phyloP scores from a whole-genome alignment of 2,888 invertebrate species.

The Drosophila falleni region DNA sequence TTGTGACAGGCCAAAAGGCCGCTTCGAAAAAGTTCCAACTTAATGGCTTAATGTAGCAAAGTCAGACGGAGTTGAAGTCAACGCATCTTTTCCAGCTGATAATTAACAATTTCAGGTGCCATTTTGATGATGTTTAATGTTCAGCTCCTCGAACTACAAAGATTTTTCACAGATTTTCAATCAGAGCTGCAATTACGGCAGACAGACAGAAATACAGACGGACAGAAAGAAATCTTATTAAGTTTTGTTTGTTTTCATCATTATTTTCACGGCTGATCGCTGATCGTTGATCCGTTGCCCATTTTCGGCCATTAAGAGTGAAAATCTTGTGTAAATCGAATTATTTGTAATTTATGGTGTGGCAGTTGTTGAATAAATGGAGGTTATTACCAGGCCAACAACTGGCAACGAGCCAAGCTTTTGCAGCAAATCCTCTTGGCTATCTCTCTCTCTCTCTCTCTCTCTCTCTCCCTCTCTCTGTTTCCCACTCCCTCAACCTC shows the following conservation, averaged over 20 bases:
- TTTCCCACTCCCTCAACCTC: too few species aligned
- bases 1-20: slow-evolving; percentile 54
- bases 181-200: slow-evolving; percentile 63
- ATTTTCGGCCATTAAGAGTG: slow-evolving; percentile 81
- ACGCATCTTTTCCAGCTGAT: slow-evolving; percentile 39
- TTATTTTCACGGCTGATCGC: slow-evolving; percentile 72
- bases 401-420: slow-evolving; percentile 47
- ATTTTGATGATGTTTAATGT: slow-evolving; percentile 29
- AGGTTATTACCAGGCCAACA: slow-evolving; percentile 71
- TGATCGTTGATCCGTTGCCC: slow-evolving; percentile 69
- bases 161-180: slow-evolving; percentile 37
- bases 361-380: slow-evolving; percentile 80
- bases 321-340: slow-evolving; percentile 84
- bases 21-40: slow-evolving; percentile 50
- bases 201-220: slow-evolving; percentile 9
- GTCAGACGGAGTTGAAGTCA: slow-evolving; percentile 7
- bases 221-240: slow-evolving; percentile 81
- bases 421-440: slow-evolving; percentile 11
- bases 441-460: neutral
- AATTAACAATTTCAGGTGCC: slow-evolving; percentile 64
- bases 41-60: slow-evolving; percentile 70
- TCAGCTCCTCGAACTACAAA: slow-evolving; percentile 2
- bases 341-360: slow-evolving; percentile 84
- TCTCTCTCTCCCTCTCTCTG: neutral
- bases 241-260: slow-evolving; percentile 84